A percentile compares a stretch with the other conserved stretches of the same genome.
Conservation (phyloP, 2,797 vertebrate genomes). For the Selene dorsalis region DNA sequence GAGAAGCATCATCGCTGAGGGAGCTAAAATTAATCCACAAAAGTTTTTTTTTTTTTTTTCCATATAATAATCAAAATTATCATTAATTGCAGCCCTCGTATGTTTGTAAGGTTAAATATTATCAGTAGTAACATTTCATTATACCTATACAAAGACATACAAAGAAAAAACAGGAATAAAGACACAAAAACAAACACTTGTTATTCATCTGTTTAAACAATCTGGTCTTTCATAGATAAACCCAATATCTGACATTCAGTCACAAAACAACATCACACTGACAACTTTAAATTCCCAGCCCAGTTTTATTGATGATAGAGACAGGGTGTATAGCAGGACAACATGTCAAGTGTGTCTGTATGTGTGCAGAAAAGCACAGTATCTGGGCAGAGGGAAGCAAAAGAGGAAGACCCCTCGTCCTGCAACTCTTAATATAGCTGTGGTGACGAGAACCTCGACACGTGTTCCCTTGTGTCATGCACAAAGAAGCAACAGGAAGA, state of each 20-base stretch:
- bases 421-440: conserved; percentile 70
- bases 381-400: conserved; percentile 45
- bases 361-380: conserved; percentile 36
- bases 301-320: neutral
- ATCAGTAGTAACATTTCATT: neutral
- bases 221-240: neutral
- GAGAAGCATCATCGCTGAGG: conserved; percentile 25
- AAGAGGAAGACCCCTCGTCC: conserved; percentile 45
- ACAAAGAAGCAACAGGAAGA: conserved; percentile 44
- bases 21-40: conserved; percentile 48
- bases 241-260: neutral
- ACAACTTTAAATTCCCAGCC: neutral
- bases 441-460: conserved; percentile 48
- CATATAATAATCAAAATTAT: too few relatives aligned
- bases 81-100: neutral
- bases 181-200: neutral
- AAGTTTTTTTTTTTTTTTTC: neutral
- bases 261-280: neutral
- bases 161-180: neutral
- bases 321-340: neutral
- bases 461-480: conserved; percentile 32
- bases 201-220: neutral
- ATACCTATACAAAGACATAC: neutral
- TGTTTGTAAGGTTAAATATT: neutral
- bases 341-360: neutral